Percentiles rank a stretch among this genome's conserved stretches.
phyloP scores from a whole-genome alignment of 2,888 invertebrate species.

The Tipula helvola region DNA sequence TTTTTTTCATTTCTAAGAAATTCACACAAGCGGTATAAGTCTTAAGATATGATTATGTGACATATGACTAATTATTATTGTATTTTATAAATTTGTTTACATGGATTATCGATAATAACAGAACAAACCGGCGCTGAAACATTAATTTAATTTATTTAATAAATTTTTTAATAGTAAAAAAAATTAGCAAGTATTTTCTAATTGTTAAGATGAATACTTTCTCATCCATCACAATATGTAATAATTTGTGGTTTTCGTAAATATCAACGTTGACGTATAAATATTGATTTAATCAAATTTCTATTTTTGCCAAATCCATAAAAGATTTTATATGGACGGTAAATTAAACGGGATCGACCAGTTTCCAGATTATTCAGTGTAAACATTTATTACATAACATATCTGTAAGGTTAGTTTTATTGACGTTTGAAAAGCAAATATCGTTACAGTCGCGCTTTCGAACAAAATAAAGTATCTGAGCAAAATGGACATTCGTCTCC shows the following conservation, averaged over 20 bases:
- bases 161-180: background rate
- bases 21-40: background rate
- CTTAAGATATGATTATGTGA: background rate
- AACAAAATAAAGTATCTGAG: background rate
- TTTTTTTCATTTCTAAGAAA: too few species aligned
- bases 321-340: background rate
- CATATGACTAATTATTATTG: background rate
- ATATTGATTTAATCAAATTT: background rate
- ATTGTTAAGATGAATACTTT: background rate
- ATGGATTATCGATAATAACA: background rate
- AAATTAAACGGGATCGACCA: background rate
- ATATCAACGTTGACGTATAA: background rate
- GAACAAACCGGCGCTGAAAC: background rate
- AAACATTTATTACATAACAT: background rate
- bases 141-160: background rate
- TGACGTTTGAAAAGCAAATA: background rate
- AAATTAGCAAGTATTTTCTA: background rate
- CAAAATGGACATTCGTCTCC: background rate
- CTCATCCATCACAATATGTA: background rate
- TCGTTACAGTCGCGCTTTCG: background rate
- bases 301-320: background rate
- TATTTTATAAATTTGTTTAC: background rate
- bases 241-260: background rate
- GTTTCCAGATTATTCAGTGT: background rate
- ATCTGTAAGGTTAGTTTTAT: background rate